Evolutionary conservation across 2,113 vertebrate genomes (phyloP), one percentile per base, ranked within the genome.

Genomic region (Microtus montanus): DNA sequence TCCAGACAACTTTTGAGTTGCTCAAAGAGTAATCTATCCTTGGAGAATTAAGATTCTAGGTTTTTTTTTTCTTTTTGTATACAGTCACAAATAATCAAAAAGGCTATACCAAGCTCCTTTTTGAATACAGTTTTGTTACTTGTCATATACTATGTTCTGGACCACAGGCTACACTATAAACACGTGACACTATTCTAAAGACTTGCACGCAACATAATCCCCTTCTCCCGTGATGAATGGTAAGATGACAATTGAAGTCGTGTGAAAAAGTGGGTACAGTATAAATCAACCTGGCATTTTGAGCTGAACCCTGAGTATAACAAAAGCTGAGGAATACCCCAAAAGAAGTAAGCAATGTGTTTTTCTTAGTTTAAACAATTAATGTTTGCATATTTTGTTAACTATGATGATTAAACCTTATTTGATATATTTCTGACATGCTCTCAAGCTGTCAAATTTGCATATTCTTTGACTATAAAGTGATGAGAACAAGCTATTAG

Each of bases 51-150:
- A 70, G 9, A 84, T 70, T 54, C 83, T 6, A 41, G 15, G 11
- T 14, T 15, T 52, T 52, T 52, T 52, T 52, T 14, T 52, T 14
- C 52, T 87, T 85, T 44, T 68, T 66, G 2, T 28, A n/a, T 63
- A 3, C 33, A 49, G n/a, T 80, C 30, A 54, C 20, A 49, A 54
- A 61, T 80, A 75, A 89, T 47, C 54, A 95, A 44, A 8, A 63
- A 19, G 1, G 26, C 30, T 35, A 38, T 70, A n/a, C 0, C 52
- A 6, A 54, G 4, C 2, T 41, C 74, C 1, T 6, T 19, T 11
- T 44, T 8, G 20, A 9, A 8, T 47, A 6, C 24, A 70, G 0
- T 61, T 92, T 35, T 64, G n/a, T 71, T 7, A 91, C 3, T 89
- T 15, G 30, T 7, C 14, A 44, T 24, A 64, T 11, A 41, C 30